A percentile compares a stretch with the other conserved stretches of the same genome.
Evolutionary conservation across 2,113 vertebrate species (phyloP).

Genomic region (Ifrita kowaldi): DNA sequence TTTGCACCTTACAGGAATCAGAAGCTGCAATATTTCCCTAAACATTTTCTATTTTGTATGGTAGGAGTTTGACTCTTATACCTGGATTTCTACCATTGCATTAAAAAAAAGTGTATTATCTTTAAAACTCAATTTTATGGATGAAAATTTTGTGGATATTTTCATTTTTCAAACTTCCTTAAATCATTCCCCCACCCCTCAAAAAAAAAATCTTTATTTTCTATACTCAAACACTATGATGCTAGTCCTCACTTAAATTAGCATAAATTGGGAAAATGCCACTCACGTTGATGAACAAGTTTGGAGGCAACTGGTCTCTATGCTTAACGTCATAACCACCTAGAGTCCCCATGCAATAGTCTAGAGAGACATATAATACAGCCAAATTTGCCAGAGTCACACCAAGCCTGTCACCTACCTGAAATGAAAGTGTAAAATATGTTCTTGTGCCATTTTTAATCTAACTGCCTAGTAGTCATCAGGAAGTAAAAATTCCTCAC

Average conservation of each 20-base stretch:
- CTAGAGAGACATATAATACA: neutral
- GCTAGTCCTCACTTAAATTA: neutral
- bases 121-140: neutral
- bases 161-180: neutral
- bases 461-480: neutral
- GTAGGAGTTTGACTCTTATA: neutral
- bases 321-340: neutral
- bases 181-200: neutral
- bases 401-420: neutral
- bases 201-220: neutral
- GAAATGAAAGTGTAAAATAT: neutral
- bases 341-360: neutral
- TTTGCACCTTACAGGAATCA: neutral
- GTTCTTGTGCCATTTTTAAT: neutral
- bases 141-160: neutral
- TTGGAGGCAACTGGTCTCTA: neutral
- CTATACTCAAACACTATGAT: neutral
- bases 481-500: neutral
- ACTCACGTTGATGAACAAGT: neutral
- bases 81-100: neutral
- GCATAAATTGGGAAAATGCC: neutral
- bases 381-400: neutral
- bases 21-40: neutral
- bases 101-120: neutral
- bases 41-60: neutral